Conservation (phyloP, 2,888 invertebrate species). For the Phortica magna region DNA sequence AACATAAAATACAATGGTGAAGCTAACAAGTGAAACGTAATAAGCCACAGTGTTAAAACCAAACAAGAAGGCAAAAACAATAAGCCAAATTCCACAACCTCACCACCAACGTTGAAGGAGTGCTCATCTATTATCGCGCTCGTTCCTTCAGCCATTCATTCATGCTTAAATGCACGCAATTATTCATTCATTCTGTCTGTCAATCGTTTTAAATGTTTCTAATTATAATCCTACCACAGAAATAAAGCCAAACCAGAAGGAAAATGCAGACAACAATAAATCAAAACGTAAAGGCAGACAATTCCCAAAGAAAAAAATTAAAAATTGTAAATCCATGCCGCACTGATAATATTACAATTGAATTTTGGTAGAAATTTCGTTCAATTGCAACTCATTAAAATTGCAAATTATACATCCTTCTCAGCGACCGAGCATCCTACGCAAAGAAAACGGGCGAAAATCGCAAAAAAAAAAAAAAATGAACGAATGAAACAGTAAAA, state of each 20-base stretch:
- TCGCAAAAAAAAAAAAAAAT: not conserved
- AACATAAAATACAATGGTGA: not conserved
- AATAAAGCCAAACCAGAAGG: not conserved
- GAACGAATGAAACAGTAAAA: slow-evolving; percentile 11
- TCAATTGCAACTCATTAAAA: slow-evolving; percentile 20
- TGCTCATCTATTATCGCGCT: not conserved
- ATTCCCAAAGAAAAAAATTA: not conserved
- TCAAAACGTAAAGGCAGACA: not conserved
- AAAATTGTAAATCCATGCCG: not conserved
- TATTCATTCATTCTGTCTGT: not conserved
- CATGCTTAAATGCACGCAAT: not conserved
- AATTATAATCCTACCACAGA: not conserved
- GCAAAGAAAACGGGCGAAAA: not conserved
- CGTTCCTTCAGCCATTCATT: not conserved
- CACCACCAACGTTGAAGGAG: slow-evolving; percentile 3
- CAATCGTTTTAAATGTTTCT: not conserved
- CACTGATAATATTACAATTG: slow-evolving; percentile 11
- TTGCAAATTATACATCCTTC: not conserved
- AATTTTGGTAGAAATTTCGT: not conserved
- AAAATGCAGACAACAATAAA: not conserved
- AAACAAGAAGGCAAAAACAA: not conserved
- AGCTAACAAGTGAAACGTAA: not conserved
- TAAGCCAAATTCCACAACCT: not conserved
- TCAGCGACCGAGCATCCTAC: not conserved
- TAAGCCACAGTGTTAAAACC: not conserved